Evolutionary conservation across 2,113 vertebrate genomes (phyloP).

Genomic region (Aegotheles bennettii): DNA sequence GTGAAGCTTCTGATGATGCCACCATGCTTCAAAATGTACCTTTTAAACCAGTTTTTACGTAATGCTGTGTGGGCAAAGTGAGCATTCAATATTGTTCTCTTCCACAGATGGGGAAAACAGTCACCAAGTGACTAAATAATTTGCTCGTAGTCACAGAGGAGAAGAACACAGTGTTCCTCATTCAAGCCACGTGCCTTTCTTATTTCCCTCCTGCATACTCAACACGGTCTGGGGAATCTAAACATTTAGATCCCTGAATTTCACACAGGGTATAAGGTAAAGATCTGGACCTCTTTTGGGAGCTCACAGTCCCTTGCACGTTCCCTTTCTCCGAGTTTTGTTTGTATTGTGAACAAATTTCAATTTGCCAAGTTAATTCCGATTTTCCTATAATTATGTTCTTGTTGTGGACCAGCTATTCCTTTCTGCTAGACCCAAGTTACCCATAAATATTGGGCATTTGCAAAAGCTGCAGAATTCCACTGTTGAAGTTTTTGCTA

Average conservation of each 20-base stretch:
- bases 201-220: neutral
- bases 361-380: neutral
- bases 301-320: neutral
- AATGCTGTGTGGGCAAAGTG: conserved; percentile 55
- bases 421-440: neutral
- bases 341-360: neutral
- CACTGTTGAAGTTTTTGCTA: neutral
- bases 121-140: conserved; percentile 7
- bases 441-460: neutral
- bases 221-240: fast-evolving
- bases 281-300: neutral
- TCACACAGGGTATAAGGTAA: neutral
- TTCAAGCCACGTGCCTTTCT: neutral
- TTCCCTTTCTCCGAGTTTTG: neutral
- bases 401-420: neutral
- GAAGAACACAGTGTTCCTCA: conserved; percentile 10
- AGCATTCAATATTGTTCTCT: conserved; percentile 18
- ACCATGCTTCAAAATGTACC: neutral
- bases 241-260: neutral
- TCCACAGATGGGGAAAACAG: conserved; percentile 46
- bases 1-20: neutral
- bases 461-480: neutral
- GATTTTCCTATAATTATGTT: neutral
- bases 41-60: neutral
- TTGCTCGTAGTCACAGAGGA: neutral